Conservation (phyloP, 2,113 vertebrate species). For the Onychorhynchus coronatus region DNA sequence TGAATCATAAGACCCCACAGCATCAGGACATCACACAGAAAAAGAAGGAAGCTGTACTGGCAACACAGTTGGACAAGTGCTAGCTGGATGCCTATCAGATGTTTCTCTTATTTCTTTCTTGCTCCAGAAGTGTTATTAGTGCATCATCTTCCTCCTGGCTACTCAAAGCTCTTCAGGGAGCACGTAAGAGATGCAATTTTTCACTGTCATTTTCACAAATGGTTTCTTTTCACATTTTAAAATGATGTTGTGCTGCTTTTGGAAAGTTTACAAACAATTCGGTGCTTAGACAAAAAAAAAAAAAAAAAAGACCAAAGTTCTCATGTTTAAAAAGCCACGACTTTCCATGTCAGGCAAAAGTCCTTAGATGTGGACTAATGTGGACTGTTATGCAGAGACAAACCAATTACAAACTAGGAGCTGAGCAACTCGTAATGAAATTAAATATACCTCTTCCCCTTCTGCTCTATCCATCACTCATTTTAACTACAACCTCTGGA, state of each 20-base stretch:
- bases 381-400: not conserved
- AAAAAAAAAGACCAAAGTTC: not conserved
- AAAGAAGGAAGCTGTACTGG: not conserved
- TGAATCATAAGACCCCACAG: not conserved
- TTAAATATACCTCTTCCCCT: not conserved
- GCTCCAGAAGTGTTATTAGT: not conserved
- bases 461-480: not conserved
- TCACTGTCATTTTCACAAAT: not conserved
- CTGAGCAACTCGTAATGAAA: constrained; percentile 9
- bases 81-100: not conserved
- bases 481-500: not conserved
- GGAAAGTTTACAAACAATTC: not conserved
- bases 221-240: not conserved
- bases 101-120: not conserved
- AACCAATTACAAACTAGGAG: not conserved
- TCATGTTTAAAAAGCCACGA: not conserved
- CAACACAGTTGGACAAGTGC: not conserved
- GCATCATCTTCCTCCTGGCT: not conserved
- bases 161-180: not conserved
- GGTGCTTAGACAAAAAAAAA: not conserved
- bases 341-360: not conserved
- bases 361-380: not conserved
- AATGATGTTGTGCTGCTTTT: not conserved
- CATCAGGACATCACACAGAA: not conserved
- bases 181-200: not conserved